These are phyloP conservation scores for Eulithis prunata DNA, from an alignment of 2,888 invertebrate genomes.

Conservation along the genomic window DNA sequence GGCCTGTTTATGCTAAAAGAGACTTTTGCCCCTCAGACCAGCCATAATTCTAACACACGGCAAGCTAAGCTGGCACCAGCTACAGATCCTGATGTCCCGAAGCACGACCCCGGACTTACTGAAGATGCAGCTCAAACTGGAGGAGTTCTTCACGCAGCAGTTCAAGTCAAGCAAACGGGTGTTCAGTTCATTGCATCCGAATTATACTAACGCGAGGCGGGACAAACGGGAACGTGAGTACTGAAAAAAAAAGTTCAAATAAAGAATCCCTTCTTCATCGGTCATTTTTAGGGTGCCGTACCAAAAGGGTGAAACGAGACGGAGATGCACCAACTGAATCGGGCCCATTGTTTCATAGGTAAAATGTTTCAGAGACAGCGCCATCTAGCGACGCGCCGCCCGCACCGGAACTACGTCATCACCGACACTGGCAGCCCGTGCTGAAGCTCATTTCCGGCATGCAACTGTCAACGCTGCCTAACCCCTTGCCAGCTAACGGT, in stretches of 20 bases:
- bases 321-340: too few relatives aligned
- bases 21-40: constrained; percentile 80
- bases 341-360: too few relatives aligned
- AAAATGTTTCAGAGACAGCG: constrained; percentile 29
- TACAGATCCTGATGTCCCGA: constrained; percentile 98
- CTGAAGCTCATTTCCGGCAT: constrained; percentile 92
- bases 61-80: constrained; percentile 96
- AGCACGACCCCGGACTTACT: constrained; percentile 98
- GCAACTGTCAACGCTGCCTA: constrained; percentile 89
- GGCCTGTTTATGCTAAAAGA: too few relatives aligned
- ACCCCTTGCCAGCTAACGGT: constrained; percentile 87
- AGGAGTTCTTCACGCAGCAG: constrained; percentile 99
- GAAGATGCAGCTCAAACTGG: constrained; percentile 98
- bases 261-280: too few relatives aligned
- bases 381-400: constrained; percentile 39
- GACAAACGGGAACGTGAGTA: constrained; percentile 65
- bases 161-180: constrained; percentile 97
- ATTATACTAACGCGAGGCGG: constrained; percentile 57
- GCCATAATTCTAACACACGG: constrained; percentile 97
- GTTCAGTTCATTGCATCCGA: constrained; percentile 87
- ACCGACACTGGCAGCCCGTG: constrained; percentile 97
- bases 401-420: constrained; percentile 89
- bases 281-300: too few relatives aligned
- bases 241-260: too few relatives aligned
- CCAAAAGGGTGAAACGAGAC: too few relatives aligned